Base-by-base conservation (phyloP, 2,113 vertebrate genomes). In the Plecotus auritus region DNA sequence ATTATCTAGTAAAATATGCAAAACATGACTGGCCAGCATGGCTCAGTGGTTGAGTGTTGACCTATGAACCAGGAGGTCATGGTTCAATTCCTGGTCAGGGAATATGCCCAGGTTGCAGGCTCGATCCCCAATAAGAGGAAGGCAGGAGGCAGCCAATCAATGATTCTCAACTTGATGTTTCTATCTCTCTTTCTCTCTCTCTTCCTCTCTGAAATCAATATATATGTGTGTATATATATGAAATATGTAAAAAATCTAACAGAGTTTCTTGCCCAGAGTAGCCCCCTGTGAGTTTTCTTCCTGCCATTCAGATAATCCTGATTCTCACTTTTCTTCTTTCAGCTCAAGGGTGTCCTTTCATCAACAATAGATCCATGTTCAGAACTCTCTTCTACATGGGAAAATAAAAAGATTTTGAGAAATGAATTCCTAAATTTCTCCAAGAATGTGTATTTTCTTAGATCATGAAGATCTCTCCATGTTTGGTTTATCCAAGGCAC, bases 401-500 rank as follows among this genome's bases (percentile, higher is more conserved):
- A 69, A 86, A 77, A n/a, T 7, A 64, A 54, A 88, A 37, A 83
- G 1, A 54, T 56, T 78, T 67, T 83, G 70, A 37, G 45, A 49
- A 59, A 64, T 32, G 3, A 23, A 78, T 14, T 47, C 6, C 26
- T 13, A 40, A 17, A 26, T 72, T 40, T 93, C 26, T 59, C 13
- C 14, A 93, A 32, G 17, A 95, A 86, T 85, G 32, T 93, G 11
- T 42, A 70, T 90, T 64, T 92, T 91, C 28, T 92, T 69, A 93
- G 37, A 80, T 74, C 10, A 17, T 74, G 18, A 92, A 80, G 8
- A 69, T 35, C 7, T 70, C 77, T 61, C 56, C 18, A 12, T 64
- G 11, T 5, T 92, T 42, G 64, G 64, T 80, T 87, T 64, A 87
- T 6, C 16, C 47, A 45, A 84, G 35, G 35, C 23, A 83, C 28